Base-by-base conservation (phyloP, 1,140 invertebrate species). In the Heterodera schachtii region DNA sequence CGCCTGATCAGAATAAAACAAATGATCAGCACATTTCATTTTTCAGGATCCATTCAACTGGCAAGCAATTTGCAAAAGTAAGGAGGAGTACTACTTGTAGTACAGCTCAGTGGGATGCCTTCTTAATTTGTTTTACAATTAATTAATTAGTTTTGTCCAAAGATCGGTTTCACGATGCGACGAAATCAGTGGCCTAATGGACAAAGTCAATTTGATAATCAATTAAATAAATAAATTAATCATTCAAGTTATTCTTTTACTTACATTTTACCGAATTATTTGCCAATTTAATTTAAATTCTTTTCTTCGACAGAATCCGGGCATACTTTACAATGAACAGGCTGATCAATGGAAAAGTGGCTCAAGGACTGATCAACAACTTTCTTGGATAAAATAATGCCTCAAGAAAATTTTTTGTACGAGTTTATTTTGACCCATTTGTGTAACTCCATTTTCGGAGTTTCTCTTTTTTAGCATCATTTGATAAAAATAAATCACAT, bases 321-420 rank as follows among this genome's bases (percentile, higher is more conserved):
- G 76, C 6, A 82, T 84, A n/a, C 76, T 89, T 9, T 52, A 88
- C 89, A 75, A 80, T 89, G 80, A 84, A 83, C 60, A 82, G 86
- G 6, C 78, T 89, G 46, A 82, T 89, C 19, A 89, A 86, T 46
- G 88, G 88, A 3, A 89, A 89, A 83, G 79, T 90, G 49, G 87
- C 88, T 5, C 88, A 89, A 74, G 89, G 88, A 52, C 86, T 89
- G 46, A 57, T 89, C 16, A 90, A 89, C 52, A 89, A 89, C 75
- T 89, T 89, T 73, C 83, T 88, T 6, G 87, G 88, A 13, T 31
- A 19, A n/a, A n/a, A n/a, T n/a, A n/a, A 78, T 21, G 11, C 11
- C 9, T 19, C 13, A 60, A 4, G 47, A 9, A 49, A 49, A 49
- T 49, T 49, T 49, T 6, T 4, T 60, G 11, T 47, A 31, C n/a